Evolutionary conservation across 1,140 invertebrate species (phyloP).

Genomic region (Zaprionus gabonicus): DNA sequence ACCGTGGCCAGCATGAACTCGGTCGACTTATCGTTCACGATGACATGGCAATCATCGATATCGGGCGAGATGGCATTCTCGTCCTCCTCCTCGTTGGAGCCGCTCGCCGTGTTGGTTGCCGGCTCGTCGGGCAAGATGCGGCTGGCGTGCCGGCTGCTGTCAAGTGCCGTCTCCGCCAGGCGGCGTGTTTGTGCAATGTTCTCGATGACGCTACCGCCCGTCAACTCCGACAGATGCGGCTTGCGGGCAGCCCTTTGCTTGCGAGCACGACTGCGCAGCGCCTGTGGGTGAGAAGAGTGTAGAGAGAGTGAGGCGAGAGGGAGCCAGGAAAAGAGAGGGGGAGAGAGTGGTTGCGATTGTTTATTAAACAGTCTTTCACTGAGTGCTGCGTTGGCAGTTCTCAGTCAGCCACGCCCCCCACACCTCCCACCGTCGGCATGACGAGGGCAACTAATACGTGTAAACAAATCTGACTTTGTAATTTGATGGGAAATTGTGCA

Average conservation of each 20-base stretch:
- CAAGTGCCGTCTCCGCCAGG: conserved; percentile 92
- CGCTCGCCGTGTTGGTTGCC: conserved; percentile 95
- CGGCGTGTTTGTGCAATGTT: conserved; percentile 93
- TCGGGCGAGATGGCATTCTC: conserved; percentile 86
- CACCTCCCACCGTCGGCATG: background rate
- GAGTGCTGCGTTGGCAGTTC: conserved; percentile 51
- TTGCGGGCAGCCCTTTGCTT: conserved; percentile 91
- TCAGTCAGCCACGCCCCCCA: background rate
- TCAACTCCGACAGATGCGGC: conserved; percentile 89
- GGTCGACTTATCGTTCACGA: conserved; percentile 94
- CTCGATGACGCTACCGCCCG: conserved; percentile 94
- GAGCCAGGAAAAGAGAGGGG: background rate
- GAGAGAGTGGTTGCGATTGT: background rate
- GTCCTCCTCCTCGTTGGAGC: conserved; percentile 94
- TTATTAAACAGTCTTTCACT: conserved; percentile 13
- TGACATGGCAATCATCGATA: conserved; percentile 91
- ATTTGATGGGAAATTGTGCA: conserved; percentile 57
- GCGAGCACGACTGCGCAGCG: conserved; percentile 91
- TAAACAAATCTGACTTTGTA: conserved; percentile 49
- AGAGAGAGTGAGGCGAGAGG: background rate
- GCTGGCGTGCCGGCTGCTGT: conserved; percentile 87
- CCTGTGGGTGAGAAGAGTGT: conserved; percentile 76
- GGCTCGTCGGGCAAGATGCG: conserved; percentile 87
- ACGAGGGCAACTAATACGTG: conserved; percentile 50
- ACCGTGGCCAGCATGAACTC: conserved; percentile 95